Evolutionary conservation across 2,888 invertebrate genomes (phyloP).

Genomic region (Rosalia funebris): DNA sequence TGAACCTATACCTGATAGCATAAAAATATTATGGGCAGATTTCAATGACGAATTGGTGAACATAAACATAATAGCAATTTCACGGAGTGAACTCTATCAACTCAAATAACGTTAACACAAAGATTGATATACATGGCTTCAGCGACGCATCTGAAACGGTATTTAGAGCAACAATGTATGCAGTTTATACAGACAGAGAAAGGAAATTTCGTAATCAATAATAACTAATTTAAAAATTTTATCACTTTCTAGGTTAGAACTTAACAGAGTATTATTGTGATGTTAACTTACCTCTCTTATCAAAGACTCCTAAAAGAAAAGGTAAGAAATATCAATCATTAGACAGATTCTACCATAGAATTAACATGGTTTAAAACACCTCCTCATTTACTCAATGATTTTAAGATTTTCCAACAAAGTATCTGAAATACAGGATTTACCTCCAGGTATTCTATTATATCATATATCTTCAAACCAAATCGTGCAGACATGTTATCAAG

Average conservation of each 20-base stretch:
- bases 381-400: not conserved
- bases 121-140: constrained; percentile 4
- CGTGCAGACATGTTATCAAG: not conserved
- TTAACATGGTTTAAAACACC: not conserved
- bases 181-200: not conserved
- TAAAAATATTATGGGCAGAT: not conserved
- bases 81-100: not conserved
- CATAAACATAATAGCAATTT: not conserved
- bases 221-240: constrained; percentile 3
- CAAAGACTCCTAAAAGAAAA: not conserved
- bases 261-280: not conserved
- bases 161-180: not conserved
- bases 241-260: constrained; percentile 12
- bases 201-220: not conserved
- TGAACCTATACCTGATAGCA: not conserved
- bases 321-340: not conserved
- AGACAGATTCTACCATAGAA: not conserved
- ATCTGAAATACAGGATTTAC: not conserved
- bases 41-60: not conserved
- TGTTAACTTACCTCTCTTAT: not conserved
- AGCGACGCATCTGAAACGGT: constrained; percentile 2
- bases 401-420: not conserved
- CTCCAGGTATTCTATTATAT: not conserved
- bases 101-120: not conserved
- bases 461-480: not conserved